Evolutionary conservation across 2,888 invertebrate genomes (phyloP).

Genomic region (Aproaerema taeniolella): DNA sequence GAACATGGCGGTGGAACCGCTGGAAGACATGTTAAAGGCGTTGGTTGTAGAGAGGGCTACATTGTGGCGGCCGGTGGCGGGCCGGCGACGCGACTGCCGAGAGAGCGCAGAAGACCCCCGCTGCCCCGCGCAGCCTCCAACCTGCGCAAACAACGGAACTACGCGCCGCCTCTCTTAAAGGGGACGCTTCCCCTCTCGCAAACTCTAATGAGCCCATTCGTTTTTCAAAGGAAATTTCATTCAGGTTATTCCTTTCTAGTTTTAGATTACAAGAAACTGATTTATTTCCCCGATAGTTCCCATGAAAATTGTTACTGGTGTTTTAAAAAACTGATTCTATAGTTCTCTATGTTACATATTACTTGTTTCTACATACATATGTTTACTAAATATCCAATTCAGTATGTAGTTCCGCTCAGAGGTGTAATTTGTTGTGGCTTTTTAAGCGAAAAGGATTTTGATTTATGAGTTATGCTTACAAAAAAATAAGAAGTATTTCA

Average conservation of each 20-base stretch:
- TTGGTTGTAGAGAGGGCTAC: conserved; percentile 51
- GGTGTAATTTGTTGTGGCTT: too few relatives aligned
- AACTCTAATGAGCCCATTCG: conserved; percentile 12
- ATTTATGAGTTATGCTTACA: too few relatives aligned
- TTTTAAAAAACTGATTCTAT: too few relatives aligned
- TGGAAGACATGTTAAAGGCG: conserved; percentile 57
- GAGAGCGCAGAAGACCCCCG: conserved; percentile 35
- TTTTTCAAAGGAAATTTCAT: too few relatives aligned
- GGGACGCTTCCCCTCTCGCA: conserved; percentile 29
- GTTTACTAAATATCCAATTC: conserved; percentile 7
- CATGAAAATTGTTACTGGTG: too few relatives aligned
- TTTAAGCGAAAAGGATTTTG: too few relatives aligned
- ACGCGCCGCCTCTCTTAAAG: conserved; percentile 40
- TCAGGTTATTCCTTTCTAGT: too few relatives aligned
- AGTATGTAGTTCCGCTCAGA: neutral
- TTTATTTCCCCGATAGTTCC: too few relatives aligned
- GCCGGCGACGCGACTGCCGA: conserved; percentile 67
- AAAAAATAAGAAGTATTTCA: too few relatives aligned
- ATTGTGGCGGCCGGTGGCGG: conserved; percentile 66
- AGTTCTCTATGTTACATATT: neutral
- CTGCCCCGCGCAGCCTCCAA: conserved; percentile 61
- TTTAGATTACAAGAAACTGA: too few relatives aligned
- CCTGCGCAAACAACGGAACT: conserved; percentile 68
- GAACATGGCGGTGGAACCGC: conserved; percentile 48
- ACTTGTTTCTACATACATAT: neutral